phyloP scores from a whole-genome alignment of 2,797 vertebrate genomes.

The Selene dorsalis region DNA sequence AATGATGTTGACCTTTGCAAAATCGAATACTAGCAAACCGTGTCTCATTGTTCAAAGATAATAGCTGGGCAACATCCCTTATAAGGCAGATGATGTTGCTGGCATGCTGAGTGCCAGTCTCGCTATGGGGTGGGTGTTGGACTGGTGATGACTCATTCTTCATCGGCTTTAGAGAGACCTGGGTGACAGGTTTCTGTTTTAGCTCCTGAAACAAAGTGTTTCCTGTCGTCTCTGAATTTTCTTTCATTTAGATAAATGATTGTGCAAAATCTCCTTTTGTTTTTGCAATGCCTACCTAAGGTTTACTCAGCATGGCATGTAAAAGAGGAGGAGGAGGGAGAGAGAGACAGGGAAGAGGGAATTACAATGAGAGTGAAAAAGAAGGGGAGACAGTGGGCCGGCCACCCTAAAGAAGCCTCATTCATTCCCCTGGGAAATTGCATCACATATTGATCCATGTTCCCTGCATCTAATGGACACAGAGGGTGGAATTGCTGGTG shows the following conservation, averaged over 20 bases:
- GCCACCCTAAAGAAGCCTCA: conserved; percentile 62
- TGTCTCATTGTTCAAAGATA: conserved; percentile 78
- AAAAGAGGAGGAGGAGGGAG: conserved; percentile 27
- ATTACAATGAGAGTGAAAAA: conserved; percentile 2
- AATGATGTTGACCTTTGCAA: conserved; percentile 79
- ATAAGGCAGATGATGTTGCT: conserved; percentile 73
- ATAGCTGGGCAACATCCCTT: conserved; percentile 68
- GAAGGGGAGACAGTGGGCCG: conserved; percentile 41
- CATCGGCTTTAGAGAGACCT: conserved; percentile 55
- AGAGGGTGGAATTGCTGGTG: conserved; percentile 72
- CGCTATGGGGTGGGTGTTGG: conserved; percentile 58
- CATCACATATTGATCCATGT: conserved; percentile 79
- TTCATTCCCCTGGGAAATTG: conserved; percentile 74
- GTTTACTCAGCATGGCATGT: conserved; percentile 45
- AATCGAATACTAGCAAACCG: conserved; percentile 69
- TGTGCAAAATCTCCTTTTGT: conserved; percentile 54
- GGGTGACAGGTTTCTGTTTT: conserved; percentile 68
- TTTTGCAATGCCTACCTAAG: conserved; percentile 46
- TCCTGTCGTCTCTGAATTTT: conserved; percentile 54
- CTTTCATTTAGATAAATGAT: conserved; percentile 57
- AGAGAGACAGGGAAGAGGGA: conserved; percentile 4
- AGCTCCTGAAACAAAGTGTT: conserved; percentile 55
- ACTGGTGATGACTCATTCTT: conserved; percentile 74
- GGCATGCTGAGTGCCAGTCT: conserved; percentile 67
- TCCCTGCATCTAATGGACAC: conserved; percentile 77